Evolutionary conservation across 2,113 vertebrate genomes (phyloP).

Genomic region (Panthera leo): DNA sequence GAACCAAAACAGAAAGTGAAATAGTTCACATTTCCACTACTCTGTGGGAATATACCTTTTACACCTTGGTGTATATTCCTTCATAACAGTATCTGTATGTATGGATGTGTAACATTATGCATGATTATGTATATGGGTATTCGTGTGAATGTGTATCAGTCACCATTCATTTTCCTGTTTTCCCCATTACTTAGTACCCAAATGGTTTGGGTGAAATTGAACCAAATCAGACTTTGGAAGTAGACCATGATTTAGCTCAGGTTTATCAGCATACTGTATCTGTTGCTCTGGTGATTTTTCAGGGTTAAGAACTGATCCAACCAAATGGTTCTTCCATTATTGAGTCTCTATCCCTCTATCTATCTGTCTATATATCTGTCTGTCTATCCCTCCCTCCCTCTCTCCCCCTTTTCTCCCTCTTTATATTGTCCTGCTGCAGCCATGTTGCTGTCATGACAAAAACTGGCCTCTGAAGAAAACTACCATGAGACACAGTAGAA

Average conservation of each 20-base stretch:
- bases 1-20: background rate
- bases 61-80: background rate
- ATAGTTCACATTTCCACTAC: background rate
- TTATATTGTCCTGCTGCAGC: background rate
- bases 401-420: background rate
- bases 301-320: background rate
- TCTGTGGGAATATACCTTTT: background rate
- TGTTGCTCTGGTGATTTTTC: background rate
- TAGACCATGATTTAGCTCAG: accelerated
- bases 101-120: background rate
- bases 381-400: background rate
- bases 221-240: background rate
- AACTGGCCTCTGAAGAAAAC: background rate
- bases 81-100: accelerated
- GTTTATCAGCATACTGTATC: background rate
- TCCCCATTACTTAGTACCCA: background rate
- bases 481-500: background rate
- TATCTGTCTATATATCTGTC: no score
- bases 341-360: background rate
- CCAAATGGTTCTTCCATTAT: background rate
- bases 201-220: background rate
- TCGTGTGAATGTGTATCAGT: no score
- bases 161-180: background rate
- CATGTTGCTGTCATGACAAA: background rate
- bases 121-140: background rate